Evolutionary conservation across 2,113 vertebrate species (phyloP), one percentile per base, ranked within the genome.

Genomic region (Cygnus atratus): DNA sequence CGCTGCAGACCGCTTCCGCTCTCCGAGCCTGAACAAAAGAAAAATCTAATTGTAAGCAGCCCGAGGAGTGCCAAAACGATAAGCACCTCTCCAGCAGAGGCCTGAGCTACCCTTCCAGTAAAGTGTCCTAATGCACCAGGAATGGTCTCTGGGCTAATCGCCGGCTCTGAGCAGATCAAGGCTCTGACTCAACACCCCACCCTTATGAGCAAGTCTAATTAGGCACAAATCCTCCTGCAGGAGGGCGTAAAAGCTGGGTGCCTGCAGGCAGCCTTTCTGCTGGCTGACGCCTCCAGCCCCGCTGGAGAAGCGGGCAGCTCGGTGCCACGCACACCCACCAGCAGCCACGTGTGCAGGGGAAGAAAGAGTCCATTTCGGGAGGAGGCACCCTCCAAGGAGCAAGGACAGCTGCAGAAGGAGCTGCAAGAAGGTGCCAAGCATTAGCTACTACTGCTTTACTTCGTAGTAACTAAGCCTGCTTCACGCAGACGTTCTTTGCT

Each of bases 131-230:
- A 55, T 0, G 0, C 44, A 35, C 46, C 3, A 39, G 80, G 33
- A 80, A 74, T 48, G 41, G 84, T 48, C 91, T 82, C 85, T 13
- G 70, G 66, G 73, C 88, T 84, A 31, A 93, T 84, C 89, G 76
- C 87, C 57, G 85, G 72, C 93, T 84, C 1, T 1, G 41, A 84
- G 87, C 58, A 88, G 92, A 85, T 50, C 37, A 86, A 66, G 61
- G 67, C 93, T 87, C 84, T 95, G 77, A 96, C 70, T 96, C 88
- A 95, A 68, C 57, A 78, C 65, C 58, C 88, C 5, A 58, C 82
- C 75, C 95, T 78, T 41, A 68, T 8, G 52, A 95, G 67, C 71
- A 29, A 73, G 26, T 15, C 61, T 35, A 67, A 93, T 73, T 43
- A 92, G 90, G 61, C 80, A 61, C 52, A 62, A 77, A 31, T 21